Base-by-base conservation (phyloP, 2,113 vertebrate species). In the Oostethus manadensis region DNA sequence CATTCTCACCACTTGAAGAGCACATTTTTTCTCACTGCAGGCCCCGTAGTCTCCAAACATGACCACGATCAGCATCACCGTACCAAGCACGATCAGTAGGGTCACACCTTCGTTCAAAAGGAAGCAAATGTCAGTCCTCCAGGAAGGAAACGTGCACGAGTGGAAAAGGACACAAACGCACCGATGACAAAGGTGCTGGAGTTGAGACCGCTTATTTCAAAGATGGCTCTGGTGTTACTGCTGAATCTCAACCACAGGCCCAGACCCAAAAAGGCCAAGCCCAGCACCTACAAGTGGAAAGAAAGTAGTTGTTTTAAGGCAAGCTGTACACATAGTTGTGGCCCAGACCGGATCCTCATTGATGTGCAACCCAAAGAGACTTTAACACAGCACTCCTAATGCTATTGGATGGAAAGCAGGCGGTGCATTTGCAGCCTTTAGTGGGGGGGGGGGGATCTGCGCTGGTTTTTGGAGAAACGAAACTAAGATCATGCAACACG, bases 201-300 rank as follows among this genome's bases (percentile, higher is more conserved):
- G 75, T 72, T 70, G 4, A 82, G 51, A 1, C 1, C 14, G 0
- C 64, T 3, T 0, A 83, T 18, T 16, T 57, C 0, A 18, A 88
- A 88, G 50, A 85, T 40, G 4, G 10, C 54, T 51, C 70, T 64
- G 43, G 87, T 87, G 54, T 26, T 35, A 0, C 5, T 0, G 18
- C 82, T 78, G 57, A 84, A 80, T 22, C 86, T 67, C 45, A 88
- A 45, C 82, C 81, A 84, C 33, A 88, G 4, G 16, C 87, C 87
- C 0, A 88, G 48, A 0, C 55, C 71, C 54, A 88, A 0, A 1
- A 83, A 80, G 15, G 54, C 70, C 1, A 79, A 9, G 0, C 84
- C 87, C 54, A 86, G 9, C 53, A 83, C 1, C 86, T 86, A 68
- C 9, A 1, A 42, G 26, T 51, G 23, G 8, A 20, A 18, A 47